Base-by-base conservation (phyloP, 2,113 vertebrate species). In the Heteronetta atricapilla region DNA sequence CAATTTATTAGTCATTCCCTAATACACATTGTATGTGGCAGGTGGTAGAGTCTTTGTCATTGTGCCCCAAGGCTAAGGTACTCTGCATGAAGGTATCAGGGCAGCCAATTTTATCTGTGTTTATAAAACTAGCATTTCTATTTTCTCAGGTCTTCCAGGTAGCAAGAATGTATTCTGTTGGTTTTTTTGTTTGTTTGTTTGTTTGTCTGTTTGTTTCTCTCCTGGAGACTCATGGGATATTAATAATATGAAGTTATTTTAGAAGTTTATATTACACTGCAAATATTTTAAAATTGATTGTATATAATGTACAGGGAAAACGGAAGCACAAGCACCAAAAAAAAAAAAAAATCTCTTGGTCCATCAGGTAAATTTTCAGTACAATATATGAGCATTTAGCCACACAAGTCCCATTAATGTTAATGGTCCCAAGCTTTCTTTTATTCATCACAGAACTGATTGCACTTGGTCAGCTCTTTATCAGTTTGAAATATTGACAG, bases 391-490 rank as follows among this genome's bases (percentile, higher is more conserved):
- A 83, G 40, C 92, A 53, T 95, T 96, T 96, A 95, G 44, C 69
- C 85, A 93, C 64, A 64, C 68, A 95, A 92, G 93, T 93, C 58
- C 93, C 94, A 97, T 97, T 97, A 96, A 96, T 95, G 94, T 92
- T 96, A 96, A 97, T 96, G 87, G 82, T 91, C 95, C 87, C 46
- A 91, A 70, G 87, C 94, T 95, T 96, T 93, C 93, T 96, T 97
- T 95, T 96, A 94, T 97, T 96, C 95, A 97, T 96, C 80, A 88
- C 73, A 12, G 69, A 3, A 2, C 94, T 95, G 94, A 95, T 96
- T 94, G 80, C 91, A 94, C 93, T 97, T 89, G 52, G 92, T 96
- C 96, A 97, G 95, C 95, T 97, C 86, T 96, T 97, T 94, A 96
- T 95, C 92, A 95, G 80, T 90, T 90, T 97, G 97, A 97, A 96